Conservation (phyloP, 2,113 vertebrate species). For the Triplophysa dalaica region DNA sequence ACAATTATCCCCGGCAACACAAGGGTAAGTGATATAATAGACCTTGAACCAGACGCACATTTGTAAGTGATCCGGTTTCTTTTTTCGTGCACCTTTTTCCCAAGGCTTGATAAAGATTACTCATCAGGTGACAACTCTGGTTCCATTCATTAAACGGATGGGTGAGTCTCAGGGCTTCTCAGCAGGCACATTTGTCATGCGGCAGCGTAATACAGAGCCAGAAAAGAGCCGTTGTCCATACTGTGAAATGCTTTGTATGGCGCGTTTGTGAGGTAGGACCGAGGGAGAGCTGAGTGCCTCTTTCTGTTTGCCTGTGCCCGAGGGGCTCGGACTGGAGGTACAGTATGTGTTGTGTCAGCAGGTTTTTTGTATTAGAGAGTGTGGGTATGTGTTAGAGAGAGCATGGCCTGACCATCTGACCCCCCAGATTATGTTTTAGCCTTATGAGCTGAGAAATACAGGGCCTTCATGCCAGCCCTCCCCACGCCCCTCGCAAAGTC, state of each 20-base stretch:
- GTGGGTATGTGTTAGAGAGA: slow-evolving; percentile 56
- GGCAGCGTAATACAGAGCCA: slow-evolving; percentile 4
- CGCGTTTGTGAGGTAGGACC: slow-evolving; percentile 22
- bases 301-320: slow-evolving; percentile 41
- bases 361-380: slow-evolving; percentile 57
- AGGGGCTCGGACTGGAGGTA: slow-evolving; percentile 53
- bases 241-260: slow-evolving; percentile 33
- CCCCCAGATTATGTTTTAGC: slow-evolving; percentile 45
- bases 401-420: slow-evolving; percentile 59
- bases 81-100: slow-evolving; percentile 22
- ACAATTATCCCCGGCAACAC: background rate
- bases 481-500: slow-evolving; percentile 66
- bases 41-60: slow-evolving; percentile 33
- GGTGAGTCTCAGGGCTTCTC: slow-evolving; percentile 30
- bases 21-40: slow-evolving; percentile 37
- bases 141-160: slow-evolving; percentile 16
- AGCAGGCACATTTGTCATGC: slow-evolving; percentile 24
- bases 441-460: slow-evolving; percentile 59
- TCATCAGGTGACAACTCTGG: slow-evolving; percentile 25
- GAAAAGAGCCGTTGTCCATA: slow-evolving; percentile 33
- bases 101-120: slow-evolving; percentile 25
- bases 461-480: slow-evolving; percentile 48
- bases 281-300: slow-evolving; percentile 31
- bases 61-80: slow-evolving; percentile 22
- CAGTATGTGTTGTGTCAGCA: slow-evolving; percentile 57